phyloP scores from a whole-genome alignment of 2,888 invertebrate genomes.

The Adela reaumurella region DNA sequence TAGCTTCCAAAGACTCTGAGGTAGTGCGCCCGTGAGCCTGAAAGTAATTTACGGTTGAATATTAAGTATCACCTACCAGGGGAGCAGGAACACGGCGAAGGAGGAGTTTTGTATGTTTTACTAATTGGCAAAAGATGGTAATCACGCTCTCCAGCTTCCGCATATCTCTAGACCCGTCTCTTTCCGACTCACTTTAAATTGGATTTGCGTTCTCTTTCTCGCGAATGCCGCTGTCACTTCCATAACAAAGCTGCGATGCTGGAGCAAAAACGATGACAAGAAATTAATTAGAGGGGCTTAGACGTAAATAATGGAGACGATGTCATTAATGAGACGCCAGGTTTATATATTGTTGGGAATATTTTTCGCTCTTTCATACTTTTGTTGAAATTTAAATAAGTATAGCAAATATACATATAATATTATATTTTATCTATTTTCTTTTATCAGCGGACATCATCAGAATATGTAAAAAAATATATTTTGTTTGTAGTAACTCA shows the following conservation, averaged over 20 bases:
- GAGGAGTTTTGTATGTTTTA: slow-evolving; percentile 63
- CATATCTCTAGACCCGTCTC: slow-evolving; percentile 30
- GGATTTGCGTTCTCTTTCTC: slow-evolving; percentile 21
- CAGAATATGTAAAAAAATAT: too few relatives aligned
- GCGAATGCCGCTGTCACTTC: slow-evolving; percentile 19
- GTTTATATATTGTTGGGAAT: too few relatives aligned
- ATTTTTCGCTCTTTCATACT: too few relatives aligned
- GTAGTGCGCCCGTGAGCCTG: slow-evolving; percentile 30
- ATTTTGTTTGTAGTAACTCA: too few relatives aligned
- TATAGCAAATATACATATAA: too few relatives aligned
- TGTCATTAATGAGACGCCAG: background rate
- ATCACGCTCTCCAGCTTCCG: slow-evolving; percentile 32
- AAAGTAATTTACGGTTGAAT: slow-evolving; percentile 53
- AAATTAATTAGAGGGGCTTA: slow-evolving; percentile 51
- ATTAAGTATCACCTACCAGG: slow-evolving; percentile 55
- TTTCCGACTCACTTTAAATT: slow-evolving; percentile 14
- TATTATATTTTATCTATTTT: too few relatives aligned
- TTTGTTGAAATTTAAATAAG: too few relatives aligned
- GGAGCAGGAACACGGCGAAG: slow-evolving; percentile 49
- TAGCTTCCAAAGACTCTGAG: background rate
- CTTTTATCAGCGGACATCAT: too few relatives aligned
- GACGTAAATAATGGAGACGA: slow-evolving; percentile 52
- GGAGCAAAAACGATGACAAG: slow-evolving; percentile 58
- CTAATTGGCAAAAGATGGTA: slow-evolving; percentile 62
- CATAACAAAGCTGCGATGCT: slow-evolving; percentile 46